phyloP scores from a whole-genome alignment of 2,113 vertebrate species.

The Columba janthina region DNA sequence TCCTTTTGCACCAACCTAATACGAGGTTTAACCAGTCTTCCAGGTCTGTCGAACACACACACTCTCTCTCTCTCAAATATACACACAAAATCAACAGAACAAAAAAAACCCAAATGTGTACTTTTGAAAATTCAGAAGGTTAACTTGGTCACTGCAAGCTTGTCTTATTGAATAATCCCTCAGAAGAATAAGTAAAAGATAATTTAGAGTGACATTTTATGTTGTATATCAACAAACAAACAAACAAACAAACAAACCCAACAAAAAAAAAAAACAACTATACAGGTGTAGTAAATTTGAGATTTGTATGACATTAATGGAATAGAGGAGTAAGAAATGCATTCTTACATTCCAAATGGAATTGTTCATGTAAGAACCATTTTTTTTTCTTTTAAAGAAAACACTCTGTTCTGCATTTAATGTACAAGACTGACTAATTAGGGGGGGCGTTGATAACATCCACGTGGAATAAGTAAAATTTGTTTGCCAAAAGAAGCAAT shows the following conservation, averaged over 20 bases:
- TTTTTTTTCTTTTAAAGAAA: background rate
- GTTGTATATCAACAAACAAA: background rate
- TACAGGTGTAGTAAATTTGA: background rate
- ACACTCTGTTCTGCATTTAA: background rate
- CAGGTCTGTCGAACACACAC: background rate
- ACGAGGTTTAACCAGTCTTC: conserved; percentile 43
- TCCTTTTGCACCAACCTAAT: background rate
- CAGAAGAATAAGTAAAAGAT: conserved; percentile 3
- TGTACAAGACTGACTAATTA: background rate
- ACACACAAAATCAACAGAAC: background rate
- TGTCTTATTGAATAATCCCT: conserved; percentile 3
- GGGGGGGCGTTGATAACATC: rapidly evolving
- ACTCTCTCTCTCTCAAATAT: too few relatives aligned
- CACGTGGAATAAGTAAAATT: background rate
- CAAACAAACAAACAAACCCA: background rate
- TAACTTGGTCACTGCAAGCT: background rate
- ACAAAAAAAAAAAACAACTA: background rate
- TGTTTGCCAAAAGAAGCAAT: background rate
- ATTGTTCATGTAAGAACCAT: background rate
- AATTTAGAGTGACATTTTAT: conserved; percentile 55
- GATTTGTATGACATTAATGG: background rate
- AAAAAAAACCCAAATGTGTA: background rate
- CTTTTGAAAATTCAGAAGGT: conserved; percentile 50
- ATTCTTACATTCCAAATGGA: background rate
- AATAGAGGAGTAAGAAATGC: background rate